phyloP scores from a whole-genome alignment of 2,888 invertebrate species.

The Hemithea aestivaria region DNA sequence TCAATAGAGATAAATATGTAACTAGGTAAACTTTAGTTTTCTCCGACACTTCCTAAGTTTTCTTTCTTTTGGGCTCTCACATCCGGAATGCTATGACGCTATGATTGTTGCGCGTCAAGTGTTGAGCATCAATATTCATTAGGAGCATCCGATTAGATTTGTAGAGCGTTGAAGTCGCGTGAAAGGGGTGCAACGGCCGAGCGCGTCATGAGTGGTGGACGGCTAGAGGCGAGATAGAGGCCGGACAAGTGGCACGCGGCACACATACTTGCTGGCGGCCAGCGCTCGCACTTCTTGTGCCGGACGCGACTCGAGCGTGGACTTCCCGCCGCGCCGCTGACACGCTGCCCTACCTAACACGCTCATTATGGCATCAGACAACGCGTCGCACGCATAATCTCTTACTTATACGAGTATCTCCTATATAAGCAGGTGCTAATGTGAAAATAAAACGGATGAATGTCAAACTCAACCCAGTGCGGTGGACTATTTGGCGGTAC shows the following conservation, averaged over 20 bases:
- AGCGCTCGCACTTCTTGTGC: slow-evolving; percentile 50
- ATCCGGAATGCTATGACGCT: slow-evolving; percentile 45
- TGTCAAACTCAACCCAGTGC: too few relatives aligned
- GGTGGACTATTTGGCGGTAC: too few relatives aligned
- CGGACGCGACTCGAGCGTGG: slow-evolving; percentile 54
- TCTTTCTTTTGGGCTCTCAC: slow-evolving; percentile 19
- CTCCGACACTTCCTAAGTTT: slow-evolving; percentile 10
- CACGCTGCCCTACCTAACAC: slow-evolving; percentile 31
- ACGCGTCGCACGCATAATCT: slow-evolving; percentile 8
- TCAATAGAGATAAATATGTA: slow-evolving; percentile 22
- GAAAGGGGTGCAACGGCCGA: slow-evolving; percentile 76
- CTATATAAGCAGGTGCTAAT: too few relatives aligned
- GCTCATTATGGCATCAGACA: slow-evolving; percentile 18
- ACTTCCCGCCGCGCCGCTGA: slow-evolving; percentile 50
- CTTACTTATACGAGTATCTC: too few relatives aligned
- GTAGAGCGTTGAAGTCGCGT: slow-evolving; percentile 72
- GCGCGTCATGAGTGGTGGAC: slow-evolving; percentile 46
- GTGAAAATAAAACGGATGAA: too few relatives aligned
- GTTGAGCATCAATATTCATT: slow-evolving; percentile 56
- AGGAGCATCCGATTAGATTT: slow-evolving; percentile 60
- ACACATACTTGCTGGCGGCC: slow-evolving; percentile 61
- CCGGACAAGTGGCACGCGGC: slow-evolving; percentile 60
- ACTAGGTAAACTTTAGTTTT: slow-evolving; percentile 21
- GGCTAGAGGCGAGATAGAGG: slow-evolving; percentile 29
- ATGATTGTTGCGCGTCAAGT: slow-evolving; percentile 33